Evolutionary conservation across 2,113 vertebrate genomes (phyloP), one percentile per base, ranked within the genome.

Genomic region (Mustela nigripes): DNA sequence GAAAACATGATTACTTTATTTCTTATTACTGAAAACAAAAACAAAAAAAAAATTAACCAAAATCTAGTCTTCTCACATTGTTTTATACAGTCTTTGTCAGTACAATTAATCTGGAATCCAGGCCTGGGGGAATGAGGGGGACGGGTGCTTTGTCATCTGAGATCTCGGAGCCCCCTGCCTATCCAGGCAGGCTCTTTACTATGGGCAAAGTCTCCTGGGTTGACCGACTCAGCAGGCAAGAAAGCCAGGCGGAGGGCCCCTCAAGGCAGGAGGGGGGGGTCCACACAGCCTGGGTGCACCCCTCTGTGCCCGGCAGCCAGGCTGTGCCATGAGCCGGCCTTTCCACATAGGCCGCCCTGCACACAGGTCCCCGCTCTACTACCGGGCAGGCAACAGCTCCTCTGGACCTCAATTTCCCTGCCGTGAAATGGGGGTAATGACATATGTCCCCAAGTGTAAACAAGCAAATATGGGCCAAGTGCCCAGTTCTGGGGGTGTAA

Each of bases 401-500:
- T 60, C 36, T 2, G 67, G 14, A 11, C 60, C 63, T 33, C 96
- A 56, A 45, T 33, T 21, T 74, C 65, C 92, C 19, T 83, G 24
- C 84, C 21, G 2, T 18, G 71, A 48, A 31, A 2, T 1, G 33
- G 58, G 65, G 28, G 9, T 16, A 2, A 12, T 18, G 5, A 7
- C 11, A 3, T 14, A 28, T 71, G 6, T 42, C 21, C 62, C 88
- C 0, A 8, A 28, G 26, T n/a, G 5, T 62, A 36, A 45, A 22
- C 18, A 22, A 24, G 36, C n/a, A 0, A 7, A 12, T 3, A 0
- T 11, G 45, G 18, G 36, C 50, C 18, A 9, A 26, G n/a, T 1
- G 3, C 18, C 2, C 1, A 0, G 0, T 2, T 8, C 24, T 2
- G 11, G 0, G 0, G n/a, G 56, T 5, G 63, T 33, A 31, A 15